Base-by-base conservation (phyloP, 2,888 invertebrate species). In the Frankliniella intonsa region DNA sequence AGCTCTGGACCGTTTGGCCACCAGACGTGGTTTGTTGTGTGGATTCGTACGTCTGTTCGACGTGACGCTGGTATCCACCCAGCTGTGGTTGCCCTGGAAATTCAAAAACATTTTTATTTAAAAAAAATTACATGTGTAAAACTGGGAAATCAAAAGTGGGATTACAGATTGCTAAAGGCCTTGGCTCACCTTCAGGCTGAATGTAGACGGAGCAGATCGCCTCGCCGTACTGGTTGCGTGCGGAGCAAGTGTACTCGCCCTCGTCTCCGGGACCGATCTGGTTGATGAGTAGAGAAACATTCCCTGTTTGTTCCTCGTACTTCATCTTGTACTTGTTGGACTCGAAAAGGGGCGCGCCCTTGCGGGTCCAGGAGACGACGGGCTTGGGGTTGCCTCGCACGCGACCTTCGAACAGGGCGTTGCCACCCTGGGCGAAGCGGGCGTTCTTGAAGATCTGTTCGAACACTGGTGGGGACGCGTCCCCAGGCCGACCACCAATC, bases 401-500 rank as follows among this genome's bases (percentile, higher is more conserved):
- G 86, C 94, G 93, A 80, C 97, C 97, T 89, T 98, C 97, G 88
- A 98, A 97, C 86, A 94, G 91, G 82, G 97, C 97, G 87, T 96
- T 95, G 81, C 96, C 97, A 85, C 97, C 97, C 90, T 97, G 97
- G 84, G 97, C 97, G 89, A 97, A 97, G 87, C 97, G 93, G 85
- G 97, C 96, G 89, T 97, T 97, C 89, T 94, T 94, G 89, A 97
- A 97, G 87, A 97, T 96, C 89, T 97, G 96, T 89, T 97, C 97
- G 89, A 98, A 97, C 85, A 97, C 95, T 84, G 97, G 97, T 83
- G 97, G 97, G 84, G 96, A 94, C 84, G 94, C 94, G 86, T 93
- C 93, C 86, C 94, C 94, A 84, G 94, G 93, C 87, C 91, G 84
- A 81, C 83, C 84, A 76, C 69, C 69, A 25, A 76, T 25, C 69